Conservation (phyloP, 2,888 invertebrate genomes). For the Rotaria socialis region DNA sequence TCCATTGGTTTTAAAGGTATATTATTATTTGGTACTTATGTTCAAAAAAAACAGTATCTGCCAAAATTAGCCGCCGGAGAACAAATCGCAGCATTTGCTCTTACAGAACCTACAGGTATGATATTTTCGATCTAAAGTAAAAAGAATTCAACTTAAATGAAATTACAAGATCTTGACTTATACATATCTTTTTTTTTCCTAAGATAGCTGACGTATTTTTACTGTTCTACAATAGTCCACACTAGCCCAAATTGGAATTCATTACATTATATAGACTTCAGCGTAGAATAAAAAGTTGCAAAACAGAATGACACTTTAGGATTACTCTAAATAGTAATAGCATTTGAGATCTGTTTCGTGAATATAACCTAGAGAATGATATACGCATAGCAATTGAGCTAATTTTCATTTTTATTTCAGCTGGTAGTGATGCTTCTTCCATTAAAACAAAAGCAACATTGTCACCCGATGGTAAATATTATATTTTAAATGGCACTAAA, state of each 20-base stretch:
- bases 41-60: slow-evolving; percentile 85
- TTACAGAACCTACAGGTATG: slow-evolving; percentile 75
- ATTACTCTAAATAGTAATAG: too few species aligned
- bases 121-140: too few species aligned
- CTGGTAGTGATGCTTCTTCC: slow-evolving; percentile 50
- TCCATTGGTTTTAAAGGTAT: slow-evolving; percentile 71
- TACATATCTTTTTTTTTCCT: not conserved
- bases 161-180: too few species aligned
- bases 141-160: too few species aligned
- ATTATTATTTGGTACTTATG: slow-evolving; percentile 78
- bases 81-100: slow-evolving; percentile 81
- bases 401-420: slow-evolving; percentile 65
- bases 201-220: not conserved
- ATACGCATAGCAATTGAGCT: too few species aligned
- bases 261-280: too few species aligned
- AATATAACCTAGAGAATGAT: too few species aligned
- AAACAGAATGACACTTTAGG: too few species aligned
- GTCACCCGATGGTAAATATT: slow-evolving; percentile 81
- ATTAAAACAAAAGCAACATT: slow-evolving; percentile 74
- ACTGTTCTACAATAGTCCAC: not conserved
- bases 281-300: too few species aligned
- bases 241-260: too few species aligned
- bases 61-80: slow-evolving; percentile 78
- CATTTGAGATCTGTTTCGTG: too few species aligned
- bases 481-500: slow-evolving; percentile 87